phyloP scores from a whole-genome alignment of 2,113 vertebrate genomes.

The Sturnus vulgaris region DNA sequence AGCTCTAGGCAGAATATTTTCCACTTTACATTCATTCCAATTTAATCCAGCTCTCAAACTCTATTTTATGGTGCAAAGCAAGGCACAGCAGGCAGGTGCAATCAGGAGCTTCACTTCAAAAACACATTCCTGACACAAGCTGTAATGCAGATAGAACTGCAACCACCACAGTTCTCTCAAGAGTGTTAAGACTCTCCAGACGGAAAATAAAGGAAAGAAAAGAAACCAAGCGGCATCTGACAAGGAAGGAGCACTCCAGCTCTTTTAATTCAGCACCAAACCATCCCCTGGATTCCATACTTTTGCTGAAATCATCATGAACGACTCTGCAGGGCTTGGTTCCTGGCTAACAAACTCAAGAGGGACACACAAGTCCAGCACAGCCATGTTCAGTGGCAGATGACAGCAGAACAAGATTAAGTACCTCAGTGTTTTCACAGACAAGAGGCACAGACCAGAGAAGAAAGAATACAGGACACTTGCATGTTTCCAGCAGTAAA shows the following conservation, averaged over 20 bases:
- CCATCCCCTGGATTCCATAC: neutral
- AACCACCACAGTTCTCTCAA: neutral
- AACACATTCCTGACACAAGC: neutral
- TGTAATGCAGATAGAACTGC: neutral
- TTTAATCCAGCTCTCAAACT: neutral
- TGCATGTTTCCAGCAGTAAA: neutral
- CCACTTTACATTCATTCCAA: neutral
- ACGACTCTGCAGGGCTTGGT: neutral
- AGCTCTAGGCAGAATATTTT: neutral
- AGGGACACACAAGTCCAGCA: neutral
- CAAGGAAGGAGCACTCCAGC: neutral
- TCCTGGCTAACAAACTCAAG: neutral
- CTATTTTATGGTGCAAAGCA: neutral
- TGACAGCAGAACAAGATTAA: neutral
- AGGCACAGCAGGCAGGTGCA: neutral
- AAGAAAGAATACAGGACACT: neutral
- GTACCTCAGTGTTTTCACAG: neutral
- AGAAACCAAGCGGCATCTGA: neutral
- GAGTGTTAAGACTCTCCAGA: neutral
- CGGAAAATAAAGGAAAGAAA: neutral
- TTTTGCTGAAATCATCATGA: neutral
- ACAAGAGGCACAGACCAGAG: neutral
- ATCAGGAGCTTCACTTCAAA: neutral
- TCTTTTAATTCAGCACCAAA: neutral
- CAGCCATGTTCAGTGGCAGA: neutral